A percentile compares a stretch with the other conserved stretches of the same genome.
Conservation (phyloP, 2,797 vertebrate species). For the Oryzias dopingdopingensis region DNA sequence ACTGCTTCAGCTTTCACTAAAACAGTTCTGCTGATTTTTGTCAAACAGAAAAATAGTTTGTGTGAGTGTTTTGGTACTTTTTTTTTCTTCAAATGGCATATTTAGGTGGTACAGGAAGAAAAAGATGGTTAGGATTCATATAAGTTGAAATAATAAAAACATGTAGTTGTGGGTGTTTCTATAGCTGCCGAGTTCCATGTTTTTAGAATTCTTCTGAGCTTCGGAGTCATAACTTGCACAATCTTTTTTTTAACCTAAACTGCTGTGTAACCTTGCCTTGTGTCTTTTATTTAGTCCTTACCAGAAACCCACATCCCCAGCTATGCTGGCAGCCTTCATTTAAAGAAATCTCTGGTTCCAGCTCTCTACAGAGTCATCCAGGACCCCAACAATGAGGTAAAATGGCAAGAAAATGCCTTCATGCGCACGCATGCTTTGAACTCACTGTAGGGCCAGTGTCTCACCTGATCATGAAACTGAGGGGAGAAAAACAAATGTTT, state of each 20-base stretch:
- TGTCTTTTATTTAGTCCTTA: conserved; percentile 79
- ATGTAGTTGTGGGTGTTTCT: too few species aligned
- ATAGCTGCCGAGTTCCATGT: too few species aligned
- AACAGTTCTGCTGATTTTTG: not conserved
- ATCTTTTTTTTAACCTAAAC: too few species aligned
- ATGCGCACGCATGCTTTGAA: conserved; percentile 12
- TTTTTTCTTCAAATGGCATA: too few species aligned
- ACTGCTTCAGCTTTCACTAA: not conserved
- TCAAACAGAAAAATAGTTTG: not conserved
- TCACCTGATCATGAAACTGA: conserved; percentile 17
- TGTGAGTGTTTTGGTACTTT: too few species aligned
- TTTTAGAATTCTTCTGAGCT: too few species aligned
- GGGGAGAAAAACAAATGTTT: conserved; percentile 5
- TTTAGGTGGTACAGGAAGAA: too few species aligned
- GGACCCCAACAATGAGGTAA: conserved; percentile 93
- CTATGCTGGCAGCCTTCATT: conserved; percentile 92
- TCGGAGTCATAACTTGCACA: too few species aligned
- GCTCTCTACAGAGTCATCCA: conserved; percentile 97
- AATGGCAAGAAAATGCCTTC: not conserved
- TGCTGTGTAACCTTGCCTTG: not conserved
- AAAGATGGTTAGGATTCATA: too few species aligned
- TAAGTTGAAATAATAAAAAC: too few species aligned
- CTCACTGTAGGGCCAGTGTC: conserved; percentile 28
- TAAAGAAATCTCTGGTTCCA: conserved; percentile 91
- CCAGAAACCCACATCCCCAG: conserved; percentile 91